Evolutionary conservation across 2,888 invertebrate species (phyloP), one percentile per base, ranked within the genome.

Genomic region (Acanthacorydalis orientalis): DNA sequence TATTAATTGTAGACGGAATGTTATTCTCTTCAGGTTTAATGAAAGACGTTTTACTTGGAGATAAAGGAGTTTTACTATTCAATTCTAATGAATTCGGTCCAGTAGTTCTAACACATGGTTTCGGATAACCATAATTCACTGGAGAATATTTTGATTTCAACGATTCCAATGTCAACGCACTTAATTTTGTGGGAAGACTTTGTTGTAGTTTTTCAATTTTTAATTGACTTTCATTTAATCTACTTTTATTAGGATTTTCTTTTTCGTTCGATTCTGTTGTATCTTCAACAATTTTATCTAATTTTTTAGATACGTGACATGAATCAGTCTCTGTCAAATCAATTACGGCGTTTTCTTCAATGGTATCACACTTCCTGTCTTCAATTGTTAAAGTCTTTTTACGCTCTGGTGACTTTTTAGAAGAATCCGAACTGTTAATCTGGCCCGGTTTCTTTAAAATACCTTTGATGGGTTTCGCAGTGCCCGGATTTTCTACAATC

Each of bases 131-230:
- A 48, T 57, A 60, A 49, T 54, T 56, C 12, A 57, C 53, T 23
- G 61, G 59, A 1, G 60, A 59, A 53, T 60, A 60, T 51, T 58
- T 60, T 43, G 43, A 52, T 50, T 52, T 55, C 15, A 57, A 49
- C 35, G 52, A 49, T 46, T 54, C 54, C 32, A 56, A 54, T n/a
- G 55, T 54, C 16, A 53, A 54, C 42, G 47, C 48, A 41, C 52
- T 54, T 16, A 53, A 48, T 54, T 57, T 60, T 7, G 55, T 42
- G 2, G 51, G 46, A 38, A 55, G 51, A 31, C 44, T 52, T 45
- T 51, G 46, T 43, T 50, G 51, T 12, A 51, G 31, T 44, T 51
- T 46, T 12, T 48, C 44, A 11, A 51, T 51, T 40, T 51, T 51
- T 12, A 45, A 47, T 31, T 50, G 50, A 11, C 47, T 48, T 47